Conservation (phyloP, 2,888 invertebrate genomes). For the Epirrhoe tristata region DNA sequence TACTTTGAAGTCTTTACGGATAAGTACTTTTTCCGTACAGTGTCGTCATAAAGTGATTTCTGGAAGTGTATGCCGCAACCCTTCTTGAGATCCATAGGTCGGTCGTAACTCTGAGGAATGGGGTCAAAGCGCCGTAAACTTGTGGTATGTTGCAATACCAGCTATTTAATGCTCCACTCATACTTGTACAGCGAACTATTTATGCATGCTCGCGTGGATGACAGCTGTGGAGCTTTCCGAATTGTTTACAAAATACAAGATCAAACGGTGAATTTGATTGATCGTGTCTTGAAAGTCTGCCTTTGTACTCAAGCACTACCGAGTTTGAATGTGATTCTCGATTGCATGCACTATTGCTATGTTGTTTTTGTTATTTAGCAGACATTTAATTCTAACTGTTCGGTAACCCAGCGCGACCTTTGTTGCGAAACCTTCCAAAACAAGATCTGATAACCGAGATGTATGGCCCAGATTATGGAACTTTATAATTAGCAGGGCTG, state of each 20-base stretch:
- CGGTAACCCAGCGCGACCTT: conserved; percentile 16
- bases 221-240: conserved; percentile 10
- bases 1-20: neutral
- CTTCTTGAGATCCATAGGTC: conserved; percentile 21
- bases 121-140: conserved; percentile 41
- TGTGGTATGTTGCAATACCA: conserved; percentile 37
- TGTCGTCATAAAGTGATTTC: conserved; percentile 14
- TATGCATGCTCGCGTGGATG: conserved; percentile 15
- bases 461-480: conserved; percentile 22
- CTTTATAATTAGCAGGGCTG: conserved; percentile 29
- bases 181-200: conserved; percentile 22
- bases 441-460: conserved; percentile 32
- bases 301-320: neutral
- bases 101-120: conserved; percentile 40
- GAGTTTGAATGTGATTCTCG: neutral
- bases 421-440: conserved; percentile 22
- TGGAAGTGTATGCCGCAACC: conserved; percentile 14
- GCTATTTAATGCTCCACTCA: conserved; percentile 21
- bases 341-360: neutral
- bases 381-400: neutral
- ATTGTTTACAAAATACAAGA: conserved; percentile 26
- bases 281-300: conserved; percentile 5
- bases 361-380: neutral
- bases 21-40: neutral
- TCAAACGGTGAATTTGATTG: conserved; percentile 12